Conservation (phyloP, 2,888 invertebrate genomes). For the Zygaena filipendulae region DNA sequence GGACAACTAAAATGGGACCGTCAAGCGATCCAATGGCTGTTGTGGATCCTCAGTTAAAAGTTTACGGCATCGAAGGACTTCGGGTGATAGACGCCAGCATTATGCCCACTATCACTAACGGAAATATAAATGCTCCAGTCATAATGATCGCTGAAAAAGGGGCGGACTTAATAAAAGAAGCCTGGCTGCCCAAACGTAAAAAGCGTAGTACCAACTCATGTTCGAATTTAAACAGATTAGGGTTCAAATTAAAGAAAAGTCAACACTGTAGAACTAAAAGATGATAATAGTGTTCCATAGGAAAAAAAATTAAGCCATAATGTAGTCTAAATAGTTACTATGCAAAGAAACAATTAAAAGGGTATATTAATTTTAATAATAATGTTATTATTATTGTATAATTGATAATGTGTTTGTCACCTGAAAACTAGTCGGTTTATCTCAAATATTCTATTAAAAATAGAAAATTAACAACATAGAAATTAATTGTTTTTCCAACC, state of each 20-base stretch:
- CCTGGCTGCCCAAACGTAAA: constrained; percentile 64
- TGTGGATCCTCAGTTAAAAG: constrained; percentile 80
- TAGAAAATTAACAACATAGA: too few species aligned
- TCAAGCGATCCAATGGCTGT: constrained; percentile 81
- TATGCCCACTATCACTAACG: constrained; percentile 88
- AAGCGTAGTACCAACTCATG: constrained; percentile 35
- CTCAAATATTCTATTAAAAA: too few species aligned
- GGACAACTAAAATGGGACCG: constrained; percentile 89
- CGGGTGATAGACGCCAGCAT: constrained; percentile 89
- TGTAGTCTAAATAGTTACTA: too few species aligned
- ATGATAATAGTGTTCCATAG: constrained; percentile 25
- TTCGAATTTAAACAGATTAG: constrained; percentile 24
- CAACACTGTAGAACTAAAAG: constrained; percentile 35
- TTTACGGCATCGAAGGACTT: constrained; percentile 81
- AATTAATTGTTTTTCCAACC: too few species aligned
- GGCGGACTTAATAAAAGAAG: constrained; percentile 81
- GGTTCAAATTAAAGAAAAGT: too few species aligned
- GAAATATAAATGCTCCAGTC: constrained; percentile 88
- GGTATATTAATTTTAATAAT: too few species aligned
- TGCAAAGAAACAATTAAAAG: too few species aligned
- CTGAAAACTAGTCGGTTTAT: too few species aligned
- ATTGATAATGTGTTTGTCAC: too few species aligned
- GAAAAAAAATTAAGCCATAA: constrained; percentile 21
- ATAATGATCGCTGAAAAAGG: constrained; percentile 92
- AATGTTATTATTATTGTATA: too few species aligned